phyloP scores from a whole-genome alignment of 1,140 invertebrate genomes.

The Cyclina sinensis region DNA sequence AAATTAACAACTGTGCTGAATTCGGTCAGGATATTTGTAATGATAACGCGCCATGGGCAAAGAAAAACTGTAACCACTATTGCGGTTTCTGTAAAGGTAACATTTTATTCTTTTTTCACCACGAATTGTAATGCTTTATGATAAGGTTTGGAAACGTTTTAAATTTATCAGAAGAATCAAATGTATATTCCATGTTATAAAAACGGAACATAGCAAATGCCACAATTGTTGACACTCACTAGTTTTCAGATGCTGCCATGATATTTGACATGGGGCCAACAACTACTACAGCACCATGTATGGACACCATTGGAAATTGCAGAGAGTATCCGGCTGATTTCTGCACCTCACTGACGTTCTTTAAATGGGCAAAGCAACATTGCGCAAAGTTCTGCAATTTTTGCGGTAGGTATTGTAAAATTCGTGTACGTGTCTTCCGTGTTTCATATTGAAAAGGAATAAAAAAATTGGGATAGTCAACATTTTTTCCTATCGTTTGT shows the following conservation, averaged over 20 bases:
- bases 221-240: background rate
- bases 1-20: conserved; percentile 1
- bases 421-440: too few relatives aligned
- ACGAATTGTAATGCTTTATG: too few relatives aligned
- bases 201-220: background rate
- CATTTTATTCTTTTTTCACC: too few relatives aligned
- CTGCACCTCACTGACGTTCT: background rate
- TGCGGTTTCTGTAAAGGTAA: conserved; percentile 49
- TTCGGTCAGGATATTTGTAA: conserved; percentile 37
- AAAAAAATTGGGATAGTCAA: too few relatives aligned
- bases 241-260: background rate
- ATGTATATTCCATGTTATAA: background rate
- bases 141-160: too few relatives aligned
- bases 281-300: background rate
- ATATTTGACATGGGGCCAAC: background rate
- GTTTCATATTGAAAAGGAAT: too few relatives aligned
- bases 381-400: background rate
- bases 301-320: background rate
- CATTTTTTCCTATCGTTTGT: too few relatives aligned
- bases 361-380: background rate
- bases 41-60: conserved; percentile 39
- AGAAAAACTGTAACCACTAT: conserved; percentile 8
- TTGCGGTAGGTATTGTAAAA: background rate
- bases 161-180: too few relatives aligned
- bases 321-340: background rate